phyloP scores from a whole-genome alignment of 2,113 vertebrate genomes.

The Alaudala cheleensis region DNA sequence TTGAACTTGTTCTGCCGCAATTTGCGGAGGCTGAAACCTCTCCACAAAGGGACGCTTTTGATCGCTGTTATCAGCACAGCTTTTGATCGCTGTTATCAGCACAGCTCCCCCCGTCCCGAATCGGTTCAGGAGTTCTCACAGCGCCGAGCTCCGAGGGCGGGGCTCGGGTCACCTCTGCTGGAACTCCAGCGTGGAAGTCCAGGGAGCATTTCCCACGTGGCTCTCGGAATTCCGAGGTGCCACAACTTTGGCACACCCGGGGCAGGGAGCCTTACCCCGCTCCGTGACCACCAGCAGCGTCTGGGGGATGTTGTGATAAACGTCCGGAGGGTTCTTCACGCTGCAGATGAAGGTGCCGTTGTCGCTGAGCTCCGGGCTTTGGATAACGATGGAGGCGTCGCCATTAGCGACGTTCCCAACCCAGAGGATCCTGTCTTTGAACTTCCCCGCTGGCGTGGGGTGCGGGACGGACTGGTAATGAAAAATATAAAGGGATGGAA shows the following conservation, averaged over 20 bases:
- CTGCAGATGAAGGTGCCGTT: conserved; percentile 91
- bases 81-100: too few species aligned
- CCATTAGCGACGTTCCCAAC: conserved; percentile 75
- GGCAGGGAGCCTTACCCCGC: conserved; percentile 72
- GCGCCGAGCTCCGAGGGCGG: not conserved
- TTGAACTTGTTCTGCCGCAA: not conserved
- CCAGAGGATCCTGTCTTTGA: conserved; percentile 84
- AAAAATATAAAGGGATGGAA: conserved; percentile 79
- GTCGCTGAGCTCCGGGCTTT: conserved; percentile 77
- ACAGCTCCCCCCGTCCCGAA: not conserved
- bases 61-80: not conserved
- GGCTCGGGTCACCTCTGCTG: not conserved
- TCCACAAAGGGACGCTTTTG: not conserved
- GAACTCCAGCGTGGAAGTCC: not conserved
- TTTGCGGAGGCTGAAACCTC: not conserved
- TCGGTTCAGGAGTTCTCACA: not conserved
- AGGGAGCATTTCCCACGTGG: accelerated
- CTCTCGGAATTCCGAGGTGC: not conserved
- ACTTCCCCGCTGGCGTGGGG: conserved; percentile 73
- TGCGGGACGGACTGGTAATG: conserved; percentile 84
- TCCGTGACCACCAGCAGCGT: conserved; percentile 80
- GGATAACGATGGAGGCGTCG: conserved; percentile 84
- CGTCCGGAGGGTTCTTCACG: conserved; percentile 91
- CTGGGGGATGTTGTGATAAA: conserved; percentile 84
- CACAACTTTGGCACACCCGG: accelerated